Percentiles rank a stretch among this genome's conserved stretches.
Conservation (phyloP, 92 coral and sea anemone species). For the Zoanthus gigantus region DNA sequence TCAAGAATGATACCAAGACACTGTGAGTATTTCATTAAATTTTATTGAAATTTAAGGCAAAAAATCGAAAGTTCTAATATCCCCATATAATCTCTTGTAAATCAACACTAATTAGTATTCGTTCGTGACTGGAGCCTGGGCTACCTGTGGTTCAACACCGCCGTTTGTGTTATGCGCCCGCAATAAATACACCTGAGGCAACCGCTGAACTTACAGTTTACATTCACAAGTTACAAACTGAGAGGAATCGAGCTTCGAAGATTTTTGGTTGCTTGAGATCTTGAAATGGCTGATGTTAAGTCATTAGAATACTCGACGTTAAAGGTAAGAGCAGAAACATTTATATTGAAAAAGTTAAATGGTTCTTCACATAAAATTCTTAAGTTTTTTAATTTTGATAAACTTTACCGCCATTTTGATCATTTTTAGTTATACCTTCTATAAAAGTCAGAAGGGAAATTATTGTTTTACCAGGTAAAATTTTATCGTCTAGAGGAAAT, state of each 20-base stretch:
- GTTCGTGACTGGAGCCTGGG: too few species aligned
- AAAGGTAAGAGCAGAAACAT: slow-evolving; percentile 68
- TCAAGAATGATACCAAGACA: too few species aligned
- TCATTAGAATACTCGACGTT: slow-evolving; percentile 95
- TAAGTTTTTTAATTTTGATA: neutral
- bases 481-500: too few species aligned
- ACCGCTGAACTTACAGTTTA: slow-evolving; percentile 1
- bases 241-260: neutral
- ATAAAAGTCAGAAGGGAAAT: too few species aligned
- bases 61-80: too few species aligned
- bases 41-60: too few species aligned
- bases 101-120: too few species aligned
- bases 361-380: neutral
- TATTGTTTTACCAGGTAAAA: too few species aligned
- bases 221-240: neutral
- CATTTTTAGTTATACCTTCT: neutral
- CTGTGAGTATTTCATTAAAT: too few species aligned
- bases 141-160: too few species aligned
- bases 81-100: too few species aligned
- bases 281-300: slow-evolving; percentile 90
- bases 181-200: neutral
- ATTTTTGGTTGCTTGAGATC: neutral
- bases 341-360: neutral
- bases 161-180: neutral
- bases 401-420: neutral